Evolutionary conservation across 2,888 invertebrate genomes (phyloP).

Genomic region (Leptopilina drosophilae): DNA sequence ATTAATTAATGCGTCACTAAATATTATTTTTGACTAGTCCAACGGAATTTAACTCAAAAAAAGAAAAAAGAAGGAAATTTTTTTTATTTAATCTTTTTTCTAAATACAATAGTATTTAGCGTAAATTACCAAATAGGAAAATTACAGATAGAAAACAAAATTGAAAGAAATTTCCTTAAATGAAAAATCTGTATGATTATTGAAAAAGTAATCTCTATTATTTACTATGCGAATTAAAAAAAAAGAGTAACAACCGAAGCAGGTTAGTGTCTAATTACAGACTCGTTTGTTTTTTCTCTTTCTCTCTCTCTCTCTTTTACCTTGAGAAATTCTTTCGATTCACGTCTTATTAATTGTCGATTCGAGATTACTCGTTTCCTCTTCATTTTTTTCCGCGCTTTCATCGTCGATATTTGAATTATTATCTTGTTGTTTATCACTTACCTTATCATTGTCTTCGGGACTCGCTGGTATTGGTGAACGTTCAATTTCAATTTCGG

Average conservation of each 20-base stretch:
- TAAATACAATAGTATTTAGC: too few relatives aligned
- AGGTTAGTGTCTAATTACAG: not conserved
- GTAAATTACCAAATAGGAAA: too few relatives aligned
- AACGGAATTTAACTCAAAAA: constrained; percentile 18
- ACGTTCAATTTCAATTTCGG: not conserved
- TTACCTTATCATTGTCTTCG: not conserved
- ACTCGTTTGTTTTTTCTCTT: not conserved
- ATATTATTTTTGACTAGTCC: constrained; percentile 29
- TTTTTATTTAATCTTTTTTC: too few relatives aligned
- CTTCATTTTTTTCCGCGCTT: constrained; percentile 4
- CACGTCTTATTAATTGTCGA: constrained; percentile 1
- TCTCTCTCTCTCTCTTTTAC: not conserved
- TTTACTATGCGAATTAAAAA: not conserved
- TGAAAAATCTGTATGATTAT: constrained; percentile 16
- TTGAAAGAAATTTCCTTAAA: constrained; percentile 2
- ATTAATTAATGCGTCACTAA: constrained; percentile 26
- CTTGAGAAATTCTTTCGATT: not conserved
- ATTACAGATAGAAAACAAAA: not conserved
- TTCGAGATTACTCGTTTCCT: constrained; percentile 2
- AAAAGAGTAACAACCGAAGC: constrained; percentile 9
- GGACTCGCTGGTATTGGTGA: constrained; percentile 13
- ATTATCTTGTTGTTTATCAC: constrained; percentile 4
- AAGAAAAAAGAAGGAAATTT: not conserved
- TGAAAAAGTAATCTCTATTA: constrained; percentile 13
- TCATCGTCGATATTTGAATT: constrained; percentile 12